Base-by-base conservation (phyloP, 1,140 invertebrate genomes). In the Ectropis grisescens region DNA sequence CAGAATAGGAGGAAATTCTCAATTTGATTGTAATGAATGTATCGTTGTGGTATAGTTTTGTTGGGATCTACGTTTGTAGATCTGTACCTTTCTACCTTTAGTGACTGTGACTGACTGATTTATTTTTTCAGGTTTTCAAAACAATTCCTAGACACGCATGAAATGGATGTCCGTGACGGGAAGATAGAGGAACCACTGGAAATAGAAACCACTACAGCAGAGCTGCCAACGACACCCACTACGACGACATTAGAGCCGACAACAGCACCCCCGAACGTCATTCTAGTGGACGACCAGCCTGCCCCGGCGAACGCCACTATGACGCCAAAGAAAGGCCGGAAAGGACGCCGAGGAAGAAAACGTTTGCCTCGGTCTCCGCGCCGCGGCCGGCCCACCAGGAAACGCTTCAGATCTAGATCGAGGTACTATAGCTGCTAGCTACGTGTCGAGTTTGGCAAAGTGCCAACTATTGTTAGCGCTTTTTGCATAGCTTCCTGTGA, bases 131-230 rank as follows among this genome's bases (percentile, higher is more conserved):
- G 87, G 58, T 91, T 93, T 61, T 88, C 92, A 13, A 85, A 91
- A 40, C 89, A 89, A 67, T 95, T 96, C 76, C 82, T 95, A 49
- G 93, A 96, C 69, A 87, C 91, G 14, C 85, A 93, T 38, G 90
- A 95, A 72, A 85, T 94, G 29, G 92, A 94, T 65, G 52, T 87
- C 82, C 22, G 91, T 90, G 81, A 91, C 89, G 30, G 86, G 90
- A 49, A 92, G 89, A 49, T 83, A 91, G 59, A 98, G 14, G 58
- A 67, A 4, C 39, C 58, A 11, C 40, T 66, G 2, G 70, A 78
- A 34, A 33, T 55, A 2, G 70, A 70, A 33, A 50, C 41, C 6
- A 64, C 65, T n/a, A 78, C 65, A 1, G 64, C 49, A 1, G 58
- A 59, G 25, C 30, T 38, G 15, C 33, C 46, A 3, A 52, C 65